Base-by-base conservation (phyloP, 2,113 vertebrate species). In the Cettia cetti region DNA sequence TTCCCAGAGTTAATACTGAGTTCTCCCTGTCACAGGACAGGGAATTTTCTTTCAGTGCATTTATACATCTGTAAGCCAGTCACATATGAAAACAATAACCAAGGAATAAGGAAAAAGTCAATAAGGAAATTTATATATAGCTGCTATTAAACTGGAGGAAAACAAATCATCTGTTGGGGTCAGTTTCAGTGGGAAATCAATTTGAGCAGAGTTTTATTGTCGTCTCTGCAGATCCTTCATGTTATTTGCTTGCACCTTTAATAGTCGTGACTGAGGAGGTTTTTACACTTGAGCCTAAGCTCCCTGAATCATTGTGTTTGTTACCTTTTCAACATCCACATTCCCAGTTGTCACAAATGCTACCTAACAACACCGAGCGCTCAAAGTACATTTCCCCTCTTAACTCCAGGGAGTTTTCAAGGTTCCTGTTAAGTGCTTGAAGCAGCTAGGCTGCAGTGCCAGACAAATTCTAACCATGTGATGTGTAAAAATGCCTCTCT, bases 1-100 rank as follows among this genome's bases (percentile, higher is more conserved):
- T 76, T 94, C 54, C 31, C 30, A 65, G 60, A 60, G 70, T 50
- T 86, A 90, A 82, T 90, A 35, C 33, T 8, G 45, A 47, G 52
- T 77, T 91, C 37, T 80, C 49, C 37, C 80, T 77, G 78, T 69
- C 49, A 54, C 52, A 84, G 49, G 63, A 53, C 42, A 93, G 64
- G 78, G n/a, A 56, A 57, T 95, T 94, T 71, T 75, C 54, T 86
- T 79, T 59, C 50, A 65, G 31, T 83, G 23, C 39, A 5, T 44
- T 26, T 70, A 10, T 76, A 59, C n/a, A 92, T 89, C 91, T 94
- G 70, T 61, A 93, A 64, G 37, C 88, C 90, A 77, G 59, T 82
- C 82, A 77, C 96, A 90, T 95, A 84, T 94, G 93, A 96, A 97
- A 96, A 95, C 91, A 96, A 94, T 92, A 89, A 93, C 72, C 56